These are phyloP conservation scores for Microtus ochrogaster DNA, from an alignment of 2,113 vertebrate genomes.

Conservation along the genomic window DNA sequence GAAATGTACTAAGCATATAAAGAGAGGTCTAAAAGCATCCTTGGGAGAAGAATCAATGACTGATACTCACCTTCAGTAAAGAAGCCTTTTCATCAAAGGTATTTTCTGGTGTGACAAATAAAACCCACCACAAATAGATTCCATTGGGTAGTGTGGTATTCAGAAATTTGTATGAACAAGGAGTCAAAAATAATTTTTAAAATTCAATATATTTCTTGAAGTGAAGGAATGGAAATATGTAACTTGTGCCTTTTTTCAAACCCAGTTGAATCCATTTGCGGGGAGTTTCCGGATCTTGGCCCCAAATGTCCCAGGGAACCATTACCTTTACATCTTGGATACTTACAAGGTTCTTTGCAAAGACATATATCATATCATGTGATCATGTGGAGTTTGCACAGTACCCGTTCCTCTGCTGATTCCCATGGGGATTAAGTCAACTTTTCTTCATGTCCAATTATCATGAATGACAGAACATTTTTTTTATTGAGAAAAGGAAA, in stretches of 20 bases:
- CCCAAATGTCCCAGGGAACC: rapidly evolving
- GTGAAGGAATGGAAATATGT: neutral
- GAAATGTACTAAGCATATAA: neutral
- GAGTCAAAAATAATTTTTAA: neutral
- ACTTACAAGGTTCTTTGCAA: neutral
- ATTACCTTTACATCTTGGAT: too few relatives aligned
- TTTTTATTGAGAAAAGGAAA: too few relatives aligned
- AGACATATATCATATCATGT: rapidly evolving
- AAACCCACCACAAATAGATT: neutral
- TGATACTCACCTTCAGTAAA: neutral
- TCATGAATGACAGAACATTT: neutral
- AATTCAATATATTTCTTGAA: neutral
- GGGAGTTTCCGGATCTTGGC: neutral
- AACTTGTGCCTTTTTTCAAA: neutral
- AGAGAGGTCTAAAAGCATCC: neutral
- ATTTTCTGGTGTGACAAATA: neutral
- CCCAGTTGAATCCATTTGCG: neutral
- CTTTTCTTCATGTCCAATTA: neutral
- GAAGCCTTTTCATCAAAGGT: neutral
- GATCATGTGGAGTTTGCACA: neutral
- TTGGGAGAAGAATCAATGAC: neutral
- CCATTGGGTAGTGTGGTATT: neutral
- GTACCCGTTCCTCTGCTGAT: neutral
- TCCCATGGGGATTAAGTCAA: neutral
- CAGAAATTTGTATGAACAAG: neutral